Percentiles rank a stretch among this genome's conserved stretches.
These are phyloP conservation scores for Margarornis squamiger DNA, from an alignment of 2,797 vertebrate species.

Conservation along the genomic window DNA sequence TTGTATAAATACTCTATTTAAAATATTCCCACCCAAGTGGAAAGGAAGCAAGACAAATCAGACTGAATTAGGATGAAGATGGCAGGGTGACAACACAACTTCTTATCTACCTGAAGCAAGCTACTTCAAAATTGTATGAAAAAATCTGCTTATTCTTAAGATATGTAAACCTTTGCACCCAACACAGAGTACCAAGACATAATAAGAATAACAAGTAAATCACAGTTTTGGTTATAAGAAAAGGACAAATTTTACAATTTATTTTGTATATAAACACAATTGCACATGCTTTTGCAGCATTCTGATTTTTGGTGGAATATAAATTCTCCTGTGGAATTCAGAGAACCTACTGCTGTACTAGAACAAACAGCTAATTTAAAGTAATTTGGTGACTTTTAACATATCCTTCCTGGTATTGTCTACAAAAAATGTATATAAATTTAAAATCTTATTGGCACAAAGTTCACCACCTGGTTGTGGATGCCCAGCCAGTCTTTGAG, in stretches of 20 bases:
- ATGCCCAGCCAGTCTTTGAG: not conserved
- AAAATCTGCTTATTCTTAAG: not conserved
- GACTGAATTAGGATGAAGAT: not conserved
- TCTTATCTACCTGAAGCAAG: not conserved
- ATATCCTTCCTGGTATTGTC: not conserved
- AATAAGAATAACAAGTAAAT: not conserved
- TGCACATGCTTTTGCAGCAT: not conserved
- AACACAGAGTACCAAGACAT: not conserved
- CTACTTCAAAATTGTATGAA: not conserved
- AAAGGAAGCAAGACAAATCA: conserved; percentile 13
- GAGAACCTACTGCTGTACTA: not conserved
- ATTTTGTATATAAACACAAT: not conserved
- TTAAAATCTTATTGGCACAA: not conserved
- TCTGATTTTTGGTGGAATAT: not conserved
- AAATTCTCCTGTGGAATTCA: not conserved
- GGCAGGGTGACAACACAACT: not conserved
- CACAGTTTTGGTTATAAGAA: not conserved
- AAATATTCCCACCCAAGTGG: conserved; percentile 25
- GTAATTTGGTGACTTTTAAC: not conserved
- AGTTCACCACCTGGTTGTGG: not conserved
- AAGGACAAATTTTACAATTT: not conserved
- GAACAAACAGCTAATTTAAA: not conserved
- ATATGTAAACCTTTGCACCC: not conserved
- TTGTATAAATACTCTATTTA: conserved; percentile 33
- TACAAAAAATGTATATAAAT: not conserved